These are phyloP conservation scores for Labeo rohita DNA, from an alignment of 2,113 vertebrate genomes.

Conservation along the genomic window DNA sequence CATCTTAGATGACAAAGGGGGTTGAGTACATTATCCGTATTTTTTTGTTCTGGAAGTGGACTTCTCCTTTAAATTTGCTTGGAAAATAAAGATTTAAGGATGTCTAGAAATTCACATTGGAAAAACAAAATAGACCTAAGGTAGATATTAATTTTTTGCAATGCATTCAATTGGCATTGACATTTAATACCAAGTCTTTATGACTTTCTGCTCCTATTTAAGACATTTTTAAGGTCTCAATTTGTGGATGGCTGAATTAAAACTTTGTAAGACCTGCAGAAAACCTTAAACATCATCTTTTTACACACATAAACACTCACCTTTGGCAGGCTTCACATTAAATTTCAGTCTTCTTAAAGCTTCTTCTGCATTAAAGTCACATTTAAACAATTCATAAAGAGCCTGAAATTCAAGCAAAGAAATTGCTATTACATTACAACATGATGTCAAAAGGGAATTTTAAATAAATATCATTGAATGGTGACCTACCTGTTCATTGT, in stretches of 20 bases:
- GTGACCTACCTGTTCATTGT: slow-evolving; percentile 89
- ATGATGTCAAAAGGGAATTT: background rate
- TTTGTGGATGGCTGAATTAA: background rate
- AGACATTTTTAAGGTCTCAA: background rate
- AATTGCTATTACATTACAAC: background rate
- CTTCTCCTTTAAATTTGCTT: background rate
- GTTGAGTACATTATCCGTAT: no score
- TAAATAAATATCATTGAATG: background rate
- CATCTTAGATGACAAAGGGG: no score
- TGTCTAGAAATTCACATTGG: background rate
- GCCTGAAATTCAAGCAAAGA: slow-evolving; percentile 76
- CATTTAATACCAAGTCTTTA: background rate
- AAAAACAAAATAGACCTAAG: background rate
- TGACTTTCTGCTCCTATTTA: background rate
- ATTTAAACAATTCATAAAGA: slow-evolving; percentile 95
- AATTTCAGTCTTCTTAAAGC: slow-evolving; percentile 90
- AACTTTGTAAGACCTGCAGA: background rate
- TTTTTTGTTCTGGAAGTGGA: no score
- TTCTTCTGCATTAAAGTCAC: slow-evolving; percentile 94
- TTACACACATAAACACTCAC: slow-evolving; percentile 70
- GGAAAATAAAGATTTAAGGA: background rate
- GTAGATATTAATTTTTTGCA: background rate
- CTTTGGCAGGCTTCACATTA: slow-evolving; percentile 94
- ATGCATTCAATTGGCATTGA: background rate
- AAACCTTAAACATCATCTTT: background rate